Evolutionary conservation across 1,140 invertebrate species (phyloP).

Genomic region (Anadara kagoshimensis): DNA sequence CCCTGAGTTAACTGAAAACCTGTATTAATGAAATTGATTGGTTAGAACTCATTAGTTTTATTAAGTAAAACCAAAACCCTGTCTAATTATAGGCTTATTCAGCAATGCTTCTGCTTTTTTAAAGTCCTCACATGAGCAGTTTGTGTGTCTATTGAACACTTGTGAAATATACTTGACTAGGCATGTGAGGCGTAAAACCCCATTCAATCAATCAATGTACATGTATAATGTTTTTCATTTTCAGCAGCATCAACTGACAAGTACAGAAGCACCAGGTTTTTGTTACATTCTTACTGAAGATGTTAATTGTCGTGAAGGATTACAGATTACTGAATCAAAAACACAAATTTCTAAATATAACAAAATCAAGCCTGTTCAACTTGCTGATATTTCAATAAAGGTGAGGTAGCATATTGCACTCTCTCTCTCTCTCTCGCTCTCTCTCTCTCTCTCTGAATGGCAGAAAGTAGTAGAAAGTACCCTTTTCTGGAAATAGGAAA

Average conservation of each 20-base stretch:
- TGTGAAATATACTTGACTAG: not conserved
- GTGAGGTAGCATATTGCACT: not conserved
- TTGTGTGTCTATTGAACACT: not conserved
- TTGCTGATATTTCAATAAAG: not conserved
- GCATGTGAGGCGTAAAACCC: not conserved
- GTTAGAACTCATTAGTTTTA: too few relatives aligned
- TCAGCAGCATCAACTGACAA: not conserved
- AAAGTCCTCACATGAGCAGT: not conserved
- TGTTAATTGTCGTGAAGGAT: not conserved
- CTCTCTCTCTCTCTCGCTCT: not conserved
- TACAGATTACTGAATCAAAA: not conserved
- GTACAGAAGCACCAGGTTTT: slow-evolving; percentile 12
- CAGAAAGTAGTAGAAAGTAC: not conserved
- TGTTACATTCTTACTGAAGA: slow-evolving; percentile 12
- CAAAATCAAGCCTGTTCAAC: not conserved
- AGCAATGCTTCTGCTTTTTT: not conserved
- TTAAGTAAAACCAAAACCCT: too few relatives aligned
- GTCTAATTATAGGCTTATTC: not conserved
- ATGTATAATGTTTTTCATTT: not conserved
- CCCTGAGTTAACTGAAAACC: too few relatives aligned
- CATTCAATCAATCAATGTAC: not conserved
- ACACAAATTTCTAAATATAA: not conserved
- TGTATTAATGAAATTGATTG: too few relatives aligned
- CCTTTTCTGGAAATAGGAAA: not conserved
- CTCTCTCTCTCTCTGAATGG: not conserved